Base-by-base conservation (phyloP, 30 jellyfish, hydroid and myxozoan genomes). In the Turritopsis rubra region DNA sequence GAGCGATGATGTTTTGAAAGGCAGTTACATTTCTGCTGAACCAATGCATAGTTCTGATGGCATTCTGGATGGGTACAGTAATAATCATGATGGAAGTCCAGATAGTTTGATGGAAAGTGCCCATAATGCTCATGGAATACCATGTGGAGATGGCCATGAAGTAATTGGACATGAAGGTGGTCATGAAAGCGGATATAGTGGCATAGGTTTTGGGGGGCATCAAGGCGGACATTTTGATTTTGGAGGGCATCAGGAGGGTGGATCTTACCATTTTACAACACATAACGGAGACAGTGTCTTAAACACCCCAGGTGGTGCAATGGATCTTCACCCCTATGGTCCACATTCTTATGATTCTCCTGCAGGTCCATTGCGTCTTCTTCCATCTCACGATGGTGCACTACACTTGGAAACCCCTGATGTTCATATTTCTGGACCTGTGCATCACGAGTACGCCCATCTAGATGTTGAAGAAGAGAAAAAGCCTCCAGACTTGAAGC, bases 391-490 rank as follows among this genome's bases (percentile, higher is more conserved):
- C 53, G 97, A 90, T 54, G 97, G 97, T 28, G 96, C 89, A 16
- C 77, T 90, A 91, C 98, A 87, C 75, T 75, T 91, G 80, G 98
- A 91, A 71, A 87, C 96, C 23, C 96, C 98, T 8, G 98, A 91
- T 83, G 85, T 91, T 4, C 96, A 88, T 77, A 65, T 91, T 27
- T 79, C 79, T 52, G 98, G 96, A 29, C 98, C 96, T n/a, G 96
- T 88, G 53, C 96, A 88, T 66, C 96, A 91, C 72, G 98, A 91
- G 30, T 87, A 88, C 77, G 89, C 86, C 53, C 96, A 88, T 71
- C 83, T 91, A 28, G 95, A 81, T 17, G 91, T 88, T 54, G 96
- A 87, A 66, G 96, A 90, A 73, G 81, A 86, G 31, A 95, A 87
- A 26, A 72, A 83, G 24, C 86, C 89, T 27, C 86, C 86, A 20